Percentiles rank a stretch among this genome's conserved stretches.
phyloP scores from a whole-genome alignment of 2,888 invertebrate genomes.

The Exephanes ischioxanthus region DNA sequence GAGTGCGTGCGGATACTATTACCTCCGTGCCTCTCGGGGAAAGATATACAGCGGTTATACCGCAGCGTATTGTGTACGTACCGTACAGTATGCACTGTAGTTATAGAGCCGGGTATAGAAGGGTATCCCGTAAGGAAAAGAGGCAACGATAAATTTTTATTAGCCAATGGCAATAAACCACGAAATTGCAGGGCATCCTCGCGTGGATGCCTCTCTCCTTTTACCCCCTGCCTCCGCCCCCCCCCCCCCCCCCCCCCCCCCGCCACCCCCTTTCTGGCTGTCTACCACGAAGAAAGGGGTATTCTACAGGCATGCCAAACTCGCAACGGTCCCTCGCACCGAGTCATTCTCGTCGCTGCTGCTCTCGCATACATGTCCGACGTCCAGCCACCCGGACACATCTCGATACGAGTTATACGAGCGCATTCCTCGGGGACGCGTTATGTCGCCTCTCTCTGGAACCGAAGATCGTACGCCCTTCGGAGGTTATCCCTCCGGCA shows the following conservation, averaged over 20 bases:
- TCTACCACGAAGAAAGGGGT: constrained; percentile 37
- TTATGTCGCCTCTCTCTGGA: constrained; percentile 21
- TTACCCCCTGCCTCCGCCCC: not conserved
- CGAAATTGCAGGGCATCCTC: constrained; percentile 67
- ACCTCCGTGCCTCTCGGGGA: not conserved
- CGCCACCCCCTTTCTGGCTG: not conserved
- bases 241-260: not conserved
- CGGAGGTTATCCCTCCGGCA: not conserved
- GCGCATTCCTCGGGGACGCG: constrained; percentile 37
- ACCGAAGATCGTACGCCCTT: not conserved
- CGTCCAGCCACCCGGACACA: constrained; percentile 20
- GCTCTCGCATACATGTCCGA: constrained; percentile 20
- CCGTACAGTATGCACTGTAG: constrained; percentile 39
- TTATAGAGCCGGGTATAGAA: constrained; percentile 27
- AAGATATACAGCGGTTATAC: not conserved
- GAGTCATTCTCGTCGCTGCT: constrained; percentile 40
- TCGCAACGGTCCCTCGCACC: constrained; percentile 33
- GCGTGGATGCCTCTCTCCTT: constrained; percentile 34
- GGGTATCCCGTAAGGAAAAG: constrained; percentile 59
- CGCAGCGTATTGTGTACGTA: constrained; percentile 24
- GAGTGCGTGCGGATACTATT: constrained; percentile 37
- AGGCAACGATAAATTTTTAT: constrained; percentile 70
- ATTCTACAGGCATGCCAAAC: constrained; percentile 39
- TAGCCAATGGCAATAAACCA: constrained; percentile 69
- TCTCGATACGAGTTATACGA: constrained; percentile 47